phyloP scores from a whole-genome alignment of 2,888 invertebrate species.

The Parnassius mnemosyne region DNA sequence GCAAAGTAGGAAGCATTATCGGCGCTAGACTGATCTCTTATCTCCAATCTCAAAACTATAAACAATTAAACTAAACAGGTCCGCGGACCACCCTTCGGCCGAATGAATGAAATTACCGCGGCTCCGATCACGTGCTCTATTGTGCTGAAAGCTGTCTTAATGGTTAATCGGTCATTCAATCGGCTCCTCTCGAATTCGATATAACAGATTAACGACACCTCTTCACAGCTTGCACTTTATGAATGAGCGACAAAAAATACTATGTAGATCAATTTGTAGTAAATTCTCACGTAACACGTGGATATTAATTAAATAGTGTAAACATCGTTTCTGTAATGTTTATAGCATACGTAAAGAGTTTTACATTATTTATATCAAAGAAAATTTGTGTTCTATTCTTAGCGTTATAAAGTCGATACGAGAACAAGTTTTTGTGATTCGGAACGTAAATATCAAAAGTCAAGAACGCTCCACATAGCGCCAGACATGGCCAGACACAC shows the following conservation, averaged over 20 bases:
- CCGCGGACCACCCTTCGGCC: slow-evolving; percentile 45
- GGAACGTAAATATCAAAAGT: slow-evolving; percentile 25
- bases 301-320: slow-evolving; percentile 36
- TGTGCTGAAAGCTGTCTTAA: slow-evolving; percentile 65
- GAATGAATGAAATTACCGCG: slow-evolving; percentile 63
- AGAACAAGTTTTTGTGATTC: slow-evolving; percentile 20
- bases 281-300: slow-evolving; percentile 46
- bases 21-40: slow-evolving; percentile 37
- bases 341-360: slow-evolving; percentile 5
- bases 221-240: slow-evolving; percentile 46
- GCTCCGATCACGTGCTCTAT: slow-evolving; percentile 65
- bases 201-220: slow-evolving; percentile 57
- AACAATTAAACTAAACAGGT: slow-evolving; percentile 42
- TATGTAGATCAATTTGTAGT: slow-evolving; percentile 53
- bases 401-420: slow-evolving; percentile 10
- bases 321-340: slow-evolving; percentile 16
- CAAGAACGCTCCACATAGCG: slow-evolving; percentile 27
- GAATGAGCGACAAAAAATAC: slow-evolving; percentile 69
- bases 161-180: slow-evolving; percentile 71
- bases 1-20: slow-evolving; percentile 3
- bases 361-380: not conserved
- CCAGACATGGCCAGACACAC: slow-evolving; percentile 3
- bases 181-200: slow-evolving; percentile 47
- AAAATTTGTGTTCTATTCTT: slow-evolving; percentile 10
- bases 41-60: slow-evolving; percentile 41